Percentiles rank a stretch among this genome's conserved stretches.
phyloP scores from a whole-genome alignment of 2,113 vertebrate species.

The Willisornis vidua region DNA sequence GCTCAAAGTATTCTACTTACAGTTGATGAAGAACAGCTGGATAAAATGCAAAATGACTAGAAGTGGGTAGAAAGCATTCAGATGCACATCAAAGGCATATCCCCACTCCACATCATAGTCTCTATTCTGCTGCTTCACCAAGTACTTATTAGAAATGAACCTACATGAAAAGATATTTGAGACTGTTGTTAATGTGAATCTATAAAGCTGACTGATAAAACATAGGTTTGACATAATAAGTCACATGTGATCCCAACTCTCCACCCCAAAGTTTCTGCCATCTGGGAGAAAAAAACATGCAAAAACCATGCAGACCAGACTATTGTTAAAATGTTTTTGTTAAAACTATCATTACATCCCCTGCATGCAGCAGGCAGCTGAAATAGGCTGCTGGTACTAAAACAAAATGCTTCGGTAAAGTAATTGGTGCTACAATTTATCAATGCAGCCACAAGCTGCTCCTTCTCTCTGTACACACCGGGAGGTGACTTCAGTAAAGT shows the following conservation, averaged over 20 bases:
- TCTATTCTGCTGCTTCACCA: constrained; percentile 87
- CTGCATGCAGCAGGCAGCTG: background rate
- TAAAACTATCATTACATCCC: background rate
- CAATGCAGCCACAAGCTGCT: background rate
- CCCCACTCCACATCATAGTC: constrained; percentile 97
- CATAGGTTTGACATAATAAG: background rate
- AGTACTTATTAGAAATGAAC: constrained; percentile 92
- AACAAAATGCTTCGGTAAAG: background rate
- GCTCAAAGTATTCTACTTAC: constrained; percentile 78
- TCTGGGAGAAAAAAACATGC: background rate
- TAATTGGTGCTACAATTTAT: background rate
- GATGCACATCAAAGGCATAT: constrained; percentile 96
- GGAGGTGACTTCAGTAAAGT: background rate
- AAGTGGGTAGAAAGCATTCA: constrained; percentile 97
- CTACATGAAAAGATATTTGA: constrained; percentile 61
- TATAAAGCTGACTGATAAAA: background rate
- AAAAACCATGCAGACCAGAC: background rate
- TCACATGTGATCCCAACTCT: background rate
- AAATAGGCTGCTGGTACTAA: background rate
- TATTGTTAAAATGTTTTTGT: background rate
- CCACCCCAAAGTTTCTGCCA: background rate
- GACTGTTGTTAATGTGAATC: background rate
- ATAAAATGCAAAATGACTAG: constrained; percentile 95
- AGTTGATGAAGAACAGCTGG: constrained; percentile 97
- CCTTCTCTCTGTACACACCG: background rate